Conservation (phyloP, 1,140 invertebrate genomes). For the Caenorhabditis tropicalis region DNA sequence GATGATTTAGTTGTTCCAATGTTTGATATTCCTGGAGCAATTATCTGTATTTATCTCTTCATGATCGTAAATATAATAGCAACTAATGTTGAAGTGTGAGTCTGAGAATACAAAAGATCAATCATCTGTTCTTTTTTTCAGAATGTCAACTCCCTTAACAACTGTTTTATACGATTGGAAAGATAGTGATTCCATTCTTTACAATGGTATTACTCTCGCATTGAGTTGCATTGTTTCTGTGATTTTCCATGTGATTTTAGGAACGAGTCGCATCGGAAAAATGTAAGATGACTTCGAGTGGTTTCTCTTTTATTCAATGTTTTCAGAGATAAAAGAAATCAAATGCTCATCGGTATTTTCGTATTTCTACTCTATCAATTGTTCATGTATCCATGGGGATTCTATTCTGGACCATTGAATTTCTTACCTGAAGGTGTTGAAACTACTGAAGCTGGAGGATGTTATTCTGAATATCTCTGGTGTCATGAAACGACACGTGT, state of each 20-base stretch:
- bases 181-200: constrained; percentile 51
- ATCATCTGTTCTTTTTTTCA: constrained; percentile 29
- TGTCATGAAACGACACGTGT: constrained; percentile 49
- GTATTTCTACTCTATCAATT: constrained; percentile 54
- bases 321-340: constrained; percentile 56
- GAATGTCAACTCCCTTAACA: constrained; percentile 56
- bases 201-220: constrained; percentile 52
- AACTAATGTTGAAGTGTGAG: constrained; percentile 59
- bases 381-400: constrained; percentile 52
- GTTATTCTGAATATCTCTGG: constrained; percentile 50
- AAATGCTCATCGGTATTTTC: constrained; percentile 55
- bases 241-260: constrained; percentile 43
- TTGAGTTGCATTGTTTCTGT: constrained; percentile 54
- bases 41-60: constrained; percentile 55
- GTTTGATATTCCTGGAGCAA: constrained; percentile 48
- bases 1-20: constrained; percentile 50
- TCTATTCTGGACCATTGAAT: constrained; percentile 56
- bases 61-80: constrained; percentile 49
- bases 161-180: constrained; percentile 57
- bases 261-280: constrained; percentile 53
- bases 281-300: not conserved
- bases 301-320: not conserved
- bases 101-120: not conserved
- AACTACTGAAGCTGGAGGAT: constrained; percentile 55
- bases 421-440: constrained; percentile 47